Base-by-base conservation (phyloP, 2,113 vertebrate genomes). In the Scortum barcoo region DNA sequence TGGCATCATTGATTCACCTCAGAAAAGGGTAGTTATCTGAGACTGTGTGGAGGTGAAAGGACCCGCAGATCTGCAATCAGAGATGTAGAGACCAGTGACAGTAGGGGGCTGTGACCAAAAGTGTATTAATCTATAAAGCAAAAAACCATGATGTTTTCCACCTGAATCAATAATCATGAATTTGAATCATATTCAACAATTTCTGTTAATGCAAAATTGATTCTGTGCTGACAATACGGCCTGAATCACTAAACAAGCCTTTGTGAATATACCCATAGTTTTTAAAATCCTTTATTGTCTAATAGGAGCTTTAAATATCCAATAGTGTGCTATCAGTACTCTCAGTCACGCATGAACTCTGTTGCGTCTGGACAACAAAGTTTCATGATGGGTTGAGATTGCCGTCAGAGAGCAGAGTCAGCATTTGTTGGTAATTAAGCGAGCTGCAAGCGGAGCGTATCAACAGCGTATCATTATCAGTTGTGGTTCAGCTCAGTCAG, bases 401-500 rank as follows among this genome's bases (percentile, higher is more conserved):
- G 54, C 57, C 44, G 46, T 17, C 38, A 44, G 17, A n/a, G 61
- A 66, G 70, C 46, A 11, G 36, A 71, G 50, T 89, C 80, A 81
- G 73, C 30, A 50, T 75, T 67, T 13, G 57, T 50, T 73, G 51
- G 36, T 81, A 76, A 88, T 82, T 75, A 88, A 76, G 63, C 26
- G 50, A 17, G 81, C 73, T 24, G 19, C 81, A 78, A 56, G 22
- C 56, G 0, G 46, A 75, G 72, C 40, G 0, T 46, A 81, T 78
- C 67, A 71, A 50, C 80, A 13, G 30, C 62, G 7, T 74, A 19
- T 83, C 63, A 85, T 84, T 84, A 89, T 86, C 72, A 86, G 56
- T 53, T 0, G 6, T 12, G 48, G 28, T 22, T 69, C 19, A 16
- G 48, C 30, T 72, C 42, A 40, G 68, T 42, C 44, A 70, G 5